Evolutionary conservation across 1,140 invertebrate genomes (phyloP), one percentile per base, ranked within the genome.

Genomic region (Calephelis virginiensis): DNA sequence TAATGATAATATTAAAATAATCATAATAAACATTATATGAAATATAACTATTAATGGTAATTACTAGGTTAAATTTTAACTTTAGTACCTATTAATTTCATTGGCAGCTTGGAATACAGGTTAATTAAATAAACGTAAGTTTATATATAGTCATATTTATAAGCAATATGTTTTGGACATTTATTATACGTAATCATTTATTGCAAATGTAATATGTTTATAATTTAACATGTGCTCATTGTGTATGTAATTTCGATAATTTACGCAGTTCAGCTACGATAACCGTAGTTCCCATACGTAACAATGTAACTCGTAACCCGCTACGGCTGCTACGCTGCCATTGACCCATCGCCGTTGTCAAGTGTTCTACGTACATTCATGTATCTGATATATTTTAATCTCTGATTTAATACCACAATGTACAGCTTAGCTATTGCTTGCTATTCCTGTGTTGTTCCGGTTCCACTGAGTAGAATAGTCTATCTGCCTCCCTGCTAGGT

Each of bases 321-420:
- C 69, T 67, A 68, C 72, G 76, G 67, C 63, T 9, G 78, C 80
- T 76, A 76, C 73, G 75, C 71, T 79, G 81, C 76, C 82, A 80
- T 81, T 85, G 83, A 87, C 82, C 83, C 67, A 73, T 73, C 69
- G 68, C 69, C 75, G 64, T 79, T 81, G 82, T 83, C 80, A 87
- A 86, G 83, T 86, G 84, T 81, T 85, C 73, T 73, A 72, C 71
- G 66, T 65, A 37, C 50, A 59, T 72, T 71, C 65, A 70, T 72
- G 71, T 61, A 64, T 62, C 68, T 28, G 28, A 28, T 28, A 67
- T 60, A 62, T 46, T 64, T 50, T 62, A 72, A 61, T 70, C 50
- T 56, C 62, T 65, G 53, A 67, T 68, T 38, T 40, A 49, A 49
- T 65, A 28, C 6, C 45, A 53, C 50, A 13, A 11, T 37, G n/a